A percentile compares a stretch with the other conserved stretches of the same genome.
phyloP scores from a whole-genome alignment of 1,140 invertebrate species.

The Xylocopa sonorina region DNA sequence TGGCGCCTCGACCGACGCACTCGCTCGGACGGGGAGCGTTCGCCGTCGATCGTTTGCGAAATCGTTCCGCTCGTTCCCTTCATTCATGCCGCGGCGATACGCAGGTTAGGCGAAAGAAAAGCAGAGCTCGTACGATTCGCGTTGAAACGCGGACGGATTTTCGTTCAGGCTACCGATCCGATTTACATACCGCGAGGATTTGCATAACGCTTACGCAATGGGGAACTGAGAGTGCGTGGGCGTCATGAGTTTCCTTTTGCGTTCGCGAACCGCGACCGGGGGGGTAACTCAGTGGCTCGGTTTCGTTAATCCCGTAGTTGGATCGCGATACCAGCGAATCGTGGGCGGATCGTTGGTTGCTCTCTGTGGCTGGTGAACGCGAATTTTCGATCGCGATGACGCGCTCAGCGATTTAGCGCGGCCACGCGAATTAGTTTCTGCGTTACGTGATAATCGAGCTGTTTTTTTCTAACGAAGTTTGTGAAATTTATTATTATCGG shows the following conservation, averaged over 20 bases:
- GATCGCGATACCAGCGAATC: background rate
- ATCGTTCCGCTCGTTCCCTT: slow-evolving; percentile 22
- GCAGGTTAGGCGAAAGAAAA: slow-evolving; percentile 49
- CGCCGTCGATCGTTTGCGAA: slow-evolving; percentile 36
- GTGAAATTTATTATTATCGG: background rate
- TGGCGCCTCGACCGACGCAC: background rate
- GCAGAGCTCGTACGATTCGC: slow-evolving; percentile 16
- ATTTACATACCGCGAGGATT: slow-evolving; percentile 44
- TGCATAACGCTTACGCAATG: slow-evolving; percentile 48
- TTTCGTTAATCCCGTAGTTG: background rate
- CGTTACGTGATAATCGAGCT: background rate
- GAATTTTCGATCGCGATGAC: background rate
- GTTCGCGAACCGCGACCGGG: background rate
- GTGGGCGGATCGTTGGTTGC: background rate
- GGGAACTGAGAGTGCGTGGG: slow-evolving; percentile 45
- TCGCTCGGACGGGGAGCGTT: background rate
- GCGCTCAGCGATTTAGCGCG: background rate
- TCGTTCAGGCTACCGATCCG: slow-evolving; percentile 38
- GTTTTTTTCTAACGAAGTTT: background rate
- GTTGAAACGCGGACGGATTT: slow-evolving; percentile 22
- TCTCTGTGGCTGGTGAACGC: background rate
- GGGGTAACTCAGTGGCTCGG: background rate
- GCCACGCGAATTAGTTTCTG: background rate
- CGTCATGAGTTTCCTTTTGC: slow-evolving; percentile 45
- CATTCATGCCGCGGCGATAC: slow-evolving; percentile 42